These are phyloP conservation scores for Apogon talboti DNA, from an alignment of 2,797 vertebrate species.

Conservation along the genomic window DNA sequence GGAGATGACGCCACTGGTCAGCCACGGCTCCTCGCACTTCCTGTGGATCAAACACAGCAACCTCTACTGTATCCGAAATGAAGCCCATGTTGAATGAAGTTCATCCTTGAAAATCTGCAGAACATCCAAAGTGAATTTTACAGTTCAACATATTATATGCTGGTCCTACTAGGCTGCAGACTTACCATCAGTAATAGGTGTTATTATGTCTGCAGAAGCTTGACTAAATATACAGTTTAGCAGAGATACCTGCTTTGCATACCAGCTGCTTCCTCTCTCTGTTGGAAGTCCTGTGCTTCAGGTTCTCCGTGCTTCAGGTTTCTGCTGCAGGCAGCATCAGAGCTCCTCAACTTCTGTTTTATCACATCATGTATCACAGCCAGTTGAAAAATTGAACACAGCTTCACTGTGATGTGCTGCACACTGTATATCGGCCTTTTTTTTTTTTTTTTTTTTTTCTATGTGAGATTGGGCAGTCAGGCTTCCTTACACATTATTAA, in stretches of 20 bases:
- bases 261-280: constrained; percentile 15
- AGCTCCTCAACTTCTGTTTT: constrained; percentile 25
- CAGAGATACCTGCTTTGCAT: not conserved
- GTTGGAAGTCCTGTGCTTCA: constrained; percentile 23
- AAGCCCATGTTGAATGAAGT: not conserved
- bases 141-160: not conserved
- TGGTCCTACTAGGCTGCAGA: not conserved
- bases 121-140: not conserved
- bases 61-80: constrained; percentile 84
- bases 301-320: constrained; percentile 19
- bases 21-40: constrained; percentile 82
- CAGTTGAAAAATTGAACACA: constrained; percentile 41
- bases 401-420: constrained; percentile 31
- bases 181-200: not conserved
- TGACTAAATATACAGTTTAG: not conserved
- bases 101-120: no score
- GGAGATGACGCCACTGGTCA: constrained; percentile 80
- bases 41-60: constrained; percentile 89
- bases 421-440: constrained; percentile 19
- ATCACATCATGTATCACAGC: constrained; percentile 22
- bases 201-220: not conserved
- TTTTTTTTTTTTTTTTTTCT: constrained; percentile 9
- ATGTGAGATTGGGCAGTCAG: constrained; percentile 31
- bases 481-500: constrained; percentile 65
- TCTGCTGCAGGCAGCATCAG: constrained; percentile 17